Conservation (phyloP, 2,113 vertebrate species). For the Miniopterus natalensis region DNA sequence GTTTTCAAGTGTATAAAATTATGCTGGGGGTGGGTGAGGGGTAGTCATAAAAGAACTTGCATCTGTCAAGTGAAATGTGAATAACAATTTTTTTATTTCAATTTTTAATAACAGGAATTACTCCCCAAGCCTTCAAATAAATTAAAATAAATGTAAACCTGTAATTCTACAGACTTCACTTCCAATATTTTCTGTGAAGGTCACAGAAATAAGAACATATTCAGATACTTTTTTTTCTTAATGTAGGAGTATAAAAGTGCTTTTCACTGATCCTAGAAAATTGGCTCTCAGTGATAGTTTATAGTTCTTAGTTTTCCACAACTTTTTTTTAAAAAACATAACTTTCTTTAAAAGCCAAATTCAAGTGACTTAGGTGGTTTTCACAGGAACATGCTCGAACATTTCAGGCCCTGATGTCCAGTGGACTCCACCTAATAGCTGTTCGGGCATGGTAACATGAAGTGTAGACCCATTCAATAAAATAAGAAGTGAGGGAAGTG, state of each 20-base stretch:
- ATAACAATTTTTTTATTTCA: slow-evolving; percentile 70
- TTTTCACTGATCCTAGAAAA: slow-evolving; percentile 81
- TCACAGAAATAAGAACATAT: slow-evolving; percentile 77
- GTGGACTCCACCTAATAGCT: slow-evolving; percentile 13
- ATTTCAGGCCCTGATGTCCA: slow-evolving; percentile 10
- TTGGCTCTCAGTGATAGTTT: slow-evolving; percentile 73
- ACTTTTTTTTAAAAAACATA: slow-evolving; percentile 49
- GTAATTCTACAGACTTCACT: slow-evolving; percentile 74
- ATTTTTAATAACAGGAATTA: slow-evolving; percentile 76
- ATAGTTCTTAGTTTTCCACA: slow-evolving; percentile 67
- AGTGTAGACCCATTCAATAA: slow-evolving; percentile 42
- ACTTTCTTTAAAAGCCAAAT: slow-evolving; percentile 75
- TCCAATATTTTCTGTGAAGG: slow-evolving; percentile 77
- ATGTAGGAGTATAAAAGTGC: slow-evolving; percentile 77
- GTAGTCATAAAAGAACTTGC: slow-evolving; percentile 58
- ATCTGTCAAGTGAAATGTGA: slow-evolving; percentile 64
- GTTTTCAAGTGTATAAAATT: slow-evolving; percentile 64
- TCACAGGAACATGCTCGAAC: neutral
- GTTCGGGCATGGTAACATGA: neutral
- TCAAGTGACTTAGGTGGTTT: slow-evolving; percentile 64
- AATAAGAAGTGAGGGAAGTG: slow-evolving; percentile 3
- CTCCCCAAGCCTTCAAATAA: slow-evolving; percentile 67
- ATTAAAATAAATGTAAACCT: slow-evolving; percentile 75
- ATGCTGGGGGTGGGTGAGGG: neutral
- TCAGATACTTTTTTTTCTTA: slow-evolving; percentile 71